Base-by-base conservation (phyloP, 2,888 invertebrate species). In the Julus scandinavius region DNA sequence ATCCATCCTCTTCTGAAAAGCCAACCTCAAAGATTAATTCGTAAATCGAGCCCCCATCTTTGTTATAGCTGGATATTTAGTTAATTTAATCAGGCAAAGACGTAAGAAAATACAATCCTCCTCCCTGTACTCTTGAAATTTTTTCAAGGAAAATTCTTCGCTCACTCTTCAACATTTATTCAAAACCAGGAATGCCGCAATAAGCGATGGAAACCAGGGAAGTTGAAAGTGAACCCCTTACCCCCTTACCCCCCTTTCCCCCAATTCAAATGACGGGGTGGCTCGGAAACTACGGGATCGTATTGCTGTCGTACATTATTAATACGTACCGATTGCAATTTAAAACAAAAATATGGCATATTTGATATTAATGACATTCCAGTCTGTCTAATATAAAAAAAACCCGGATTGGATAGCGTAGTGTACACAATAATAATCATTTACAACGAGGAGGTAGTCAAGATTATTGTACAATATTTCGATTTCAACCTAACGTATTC, bases 341-440 rank as follows among this genome's bases (percentile, higher is more conserved):
- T 72, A 72, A 72, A 72, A 72, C 72, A 72, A 72, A 72, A 72
- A 72, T 72, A 72, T 72, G 29, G n/a, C 72, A 72, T 72, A 72
- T 72, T 72, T 72, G 72, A 72, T 72, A 72, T 72, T 72, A 72
- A 72, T 72, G 72, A 72, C 72, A 72, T 72, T 72, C 72, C 72
- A 29, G 29, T 29, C 72, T 72, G 29, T 72, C 72, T 72, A 72
- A 72, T 72, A 72, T 38, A 29, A 72, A 72, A 72, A 50, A 50
- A 50, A 50, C 1, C 54, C 7, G 29, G 72, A 72, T 72, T 72
- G 72, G 72, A 72, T 72, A 2, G 29, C 9, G 72, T 38, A 72
- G 72, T 29, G 72, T 29, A 72, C 72, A 29, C 72, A 72, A 72
- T 29, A 29, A 72, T 72, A 72, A 29, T 29, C 29, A 72, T 72